phyloP scores from a whole-genome alignment of 2,888 invertebrate genomes.

The Cremastinae sp. region DNA sequence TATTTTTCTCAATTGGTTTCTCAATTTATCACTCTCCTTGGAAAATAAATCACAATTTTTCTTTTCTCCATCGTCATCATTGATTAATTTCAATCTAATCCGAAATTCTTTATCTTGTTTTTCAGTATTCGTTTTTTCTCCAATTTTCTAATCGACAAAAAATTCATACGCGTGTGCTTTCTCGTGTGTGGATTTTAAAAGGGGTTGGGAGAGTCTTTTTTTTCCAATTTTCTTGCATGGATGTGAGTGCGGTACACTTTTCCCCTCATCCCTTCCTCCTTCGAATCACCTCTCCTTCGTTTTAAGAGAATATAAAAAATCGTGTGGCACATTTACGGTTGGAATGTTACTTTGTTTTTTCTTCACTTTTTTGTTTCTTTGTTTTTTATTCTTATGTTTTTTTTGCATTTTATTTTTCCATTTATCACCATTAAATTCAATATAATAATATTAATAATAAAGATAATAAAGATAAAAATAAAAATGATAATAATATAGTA shows the following conservation, averaged over 20 bases:
- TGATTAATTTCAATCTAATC: conserved; percentile 42
- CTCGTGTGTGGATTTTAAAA: conserved; percentile 9
- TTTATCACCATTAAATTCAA: conserved; percentile 75
- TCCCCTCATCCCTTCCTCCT: conserved; percentile 31
- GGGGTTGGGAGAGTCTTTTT: neutral
- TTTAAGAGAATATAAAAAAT: conserved; percentile 80
- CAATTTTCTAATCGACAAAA: neutral
- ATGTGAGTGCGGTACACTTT: conserved; percentile 50
- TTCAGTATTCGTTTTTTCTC: neutral
- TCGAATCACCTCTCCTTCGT: conserved; percentile 58
- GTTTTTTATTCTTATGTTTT: conserved; percentile 8
- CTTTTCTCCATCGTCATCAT: conserved; percentile 36
- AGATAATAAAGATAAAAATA: conserved; percentile 64
- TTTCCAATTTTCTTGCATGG: conserved; percentile 10
- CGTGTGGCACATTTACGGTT: conserved; percentile 85
- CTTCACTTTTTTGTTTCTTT: conserved; percentile 26
- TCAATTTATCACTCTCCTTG: conserved; percentile 25
- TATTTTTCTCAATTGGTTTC: conserved; percentile 9
- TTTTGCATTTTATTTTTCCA: conserved; percentile 17
- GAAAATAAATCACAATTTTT: conserved; percentile 33
- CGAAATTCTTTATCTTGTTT: conserved; percentile 22
- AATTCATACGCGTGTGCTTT: neutral
- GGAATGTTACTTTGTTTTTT: conserved; percentile 82
- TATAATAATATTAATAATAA: conserved; percentile 64
- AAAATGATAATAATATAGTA: conserved; percentile 76